A percentile compares a stretch with the other conserved stretches of the same genome.
phyloP scores from a whole-genome alignment of 2,888 invertebrate species.

The Microctonus brassicae region DNA sequence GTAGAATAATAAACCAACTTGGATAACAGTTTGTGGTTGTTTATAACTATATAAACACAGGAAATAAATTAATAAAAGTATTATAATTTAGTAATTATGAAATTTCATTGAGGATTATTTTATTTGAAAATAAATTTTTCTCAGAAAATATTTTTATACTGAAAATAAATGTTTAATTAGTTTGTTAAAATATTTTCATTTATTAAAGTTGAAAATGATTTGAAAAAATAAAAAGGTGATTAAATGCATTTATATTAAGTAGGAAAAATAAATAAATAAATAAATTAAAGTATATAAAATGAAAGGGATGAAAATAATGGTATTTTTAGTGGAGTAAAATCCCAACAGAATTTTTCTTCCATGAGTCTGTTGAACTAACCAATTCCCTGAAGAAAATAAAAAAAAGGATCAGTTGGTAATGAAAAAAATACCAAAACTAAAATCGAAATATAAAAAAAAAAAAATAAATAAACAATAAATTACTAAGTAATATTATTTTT shows the following conservation, averaged over 20 bases:
- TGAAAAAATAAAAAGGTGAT: too few relatives aligned
- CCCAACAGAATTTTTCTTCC: neutral
- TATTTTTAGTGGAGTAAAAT: neutral
- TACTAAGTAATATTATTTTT: neutral
- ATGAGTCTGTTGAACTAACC: neutral
- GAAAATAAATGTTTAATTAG: too few relatives aligned
- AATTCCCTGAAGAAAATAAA: neutral
- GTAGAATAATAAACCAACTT: neutral
- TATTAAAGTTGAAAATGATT: neutral
- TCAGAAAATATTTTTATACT: too few relatives aligned
- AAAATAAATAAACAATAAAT: neutral
- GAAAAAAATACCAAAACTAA: neutral
- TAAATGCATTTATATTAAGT: too few relatives aligned
- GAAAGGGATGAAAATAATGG: too few relatives aligned
- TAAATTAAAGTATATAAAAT: too few relatives aligned
- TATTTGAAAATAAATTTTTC: too few relatives aligned
- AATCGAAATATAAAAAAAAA: neutral
- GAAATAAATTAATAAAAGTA: neutral
- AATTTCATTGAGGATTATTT: too few relatives aligned
- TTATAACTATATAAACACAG: neutral
- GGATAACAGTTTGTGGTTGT: neutral
- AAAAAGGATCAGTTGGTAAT: neutral
- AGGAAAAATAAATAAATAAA: too few relatives aligned
- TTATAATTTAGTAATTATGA: too few relatives aligned
- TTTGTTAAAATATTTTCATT: neutral